Conservation (phyloP, 2,113 vertebrate species). For the Hippotragus niger region DNA sequence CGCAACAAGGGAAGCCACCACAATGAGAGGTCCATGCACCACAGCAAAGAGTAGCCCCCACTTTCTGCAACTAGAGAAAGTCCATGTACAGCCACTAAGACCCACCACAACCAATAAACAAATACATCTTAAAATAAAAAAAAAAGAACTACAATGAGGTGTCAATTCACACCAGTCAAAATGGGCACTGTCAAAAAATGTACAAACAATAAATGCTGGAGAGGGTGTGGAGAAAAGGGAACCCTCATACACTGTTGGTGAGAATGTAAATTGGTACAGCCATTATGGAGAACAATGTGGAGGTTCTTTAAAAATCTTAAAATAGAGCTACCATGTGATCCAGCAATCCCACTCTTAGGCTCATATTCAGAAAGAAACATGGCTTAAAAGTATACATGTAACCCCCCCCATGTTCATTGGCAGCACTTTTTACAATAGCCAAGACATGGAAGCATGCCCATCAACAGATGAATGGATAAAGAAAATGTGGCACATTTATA, state of each 20-base stretch:
- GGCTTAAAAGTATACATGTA: neutral
- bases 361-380: neutral
- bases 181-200: neutral
- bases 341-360: neutral
- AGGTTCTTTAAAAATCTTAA: neutral
- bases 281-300: neutral
- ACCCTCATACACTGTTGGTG: neutral
- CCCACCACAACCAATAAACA: neutral
- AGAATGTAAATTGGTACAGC: neutral
- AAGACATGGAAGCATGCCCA: neutral
- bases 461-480: neutral
- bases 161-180: neutral
- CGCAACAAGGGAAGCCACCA: rapidly evolving
- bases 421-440: neutral
- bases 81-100: neutral
- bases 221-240: neutral
- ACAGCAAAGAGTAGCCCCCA: neutral
- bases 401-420: rapidly evolving
- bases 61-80: neutral
- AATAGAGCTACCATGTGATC: neutral
- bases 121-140: neutral
- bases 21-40: neutral
- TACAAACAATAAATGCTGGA: neutral
- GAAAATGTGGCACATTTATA: neutral
- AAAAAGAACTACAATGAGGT: neutral